Base-by-base conservation (phyloP, 1,140 invertebrate species). In the Schlechtendalia chinensis region DNA sequence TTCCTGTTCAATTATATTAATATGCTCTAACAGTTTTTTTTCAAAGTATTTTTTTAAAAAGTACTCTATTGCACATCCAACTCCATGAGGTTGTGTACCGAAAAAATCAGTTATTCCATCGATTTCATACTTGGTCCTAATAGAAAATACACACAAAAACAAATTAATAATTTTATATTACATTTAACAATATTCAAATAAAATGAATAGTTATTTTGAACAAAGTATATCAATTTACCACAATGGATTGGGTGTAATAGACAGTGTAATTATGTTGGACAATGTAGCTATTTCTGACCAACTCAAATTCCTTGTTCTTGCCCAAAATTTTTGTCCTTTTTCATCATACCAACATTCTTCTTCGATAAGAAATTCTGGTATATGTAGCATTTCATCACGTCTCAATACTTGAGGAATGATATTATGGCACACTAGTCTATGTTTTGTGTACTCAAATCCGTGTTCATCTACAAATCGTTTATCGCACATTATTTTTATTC, bases 271-370 rank as follows among this genome's bases (percentile, higher is more conserved):
- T 50, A 79, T 79, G 61, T 79, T 79, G 6, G 75, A 79, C 24
- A 79, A 79, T 1, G 75, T 79, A 1, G 75, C 75, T 47, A 79
- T 79, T 47, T 79, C 75, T 50, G 75, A 79, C 75, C 75, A 79
- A 79, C 75, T 79, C 19, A 79, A 63, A 47, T 79, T 79, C 19
- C 75, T 79, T 11, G 75, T 79, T 50, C 75, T 79, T 61, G 75
- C 75, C 75, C 75, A 79, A 79, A 79, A 79, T 47, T 79, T 79
- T 79, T 79, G 75, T 63, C 75, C 75, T 63, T 79, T 79, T 79
- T 79, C 75, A 4, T 79, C 75, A 63, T 79, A 79, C 75, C 75
- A 79, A 61, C 75, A 79, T 63, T 79, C 75, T 29, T 79, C 75
- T 47, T 79, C 75, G 50, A 79, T 79, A 19, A 79, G 1, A 27